Percentiles rank a stretch among this genome's conserved stretches.
Evolutionary conservation across 2,888 invertebrate genomes (phyloP).

Genomic region (Nasonia oneida): DNA sequence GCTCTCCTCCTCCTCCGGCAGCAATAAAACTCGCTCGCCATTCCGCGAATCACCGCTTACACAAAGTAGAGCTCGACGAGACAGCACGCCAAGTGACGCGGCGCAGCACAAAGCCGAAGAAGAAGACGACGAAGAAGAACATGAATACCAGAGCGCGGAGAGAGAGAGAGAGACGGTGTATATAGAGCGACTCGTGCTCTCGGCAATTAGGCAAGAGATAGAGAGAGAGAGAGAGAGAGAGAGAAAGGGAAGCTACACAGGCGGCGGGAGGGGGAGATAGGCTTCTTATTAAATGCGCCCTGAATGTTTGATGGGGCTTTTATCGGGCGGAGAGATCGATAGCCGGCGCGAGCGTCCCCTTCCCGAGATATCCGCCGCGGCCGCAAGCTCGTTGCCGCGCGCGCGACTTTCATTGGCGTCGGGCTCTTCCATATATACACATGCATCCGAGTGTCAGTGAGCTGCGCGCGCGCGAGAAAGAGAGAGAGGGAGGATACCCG

Average conservation of each 20-base stretch:
- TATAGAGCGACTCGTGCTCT: neutral
- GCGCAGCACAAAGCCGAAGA: neutral
- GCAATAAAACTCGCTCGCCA: conserved; percentile 9
- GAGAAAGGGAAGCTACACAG: neutral
- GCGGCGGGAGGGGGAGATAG: neutral
- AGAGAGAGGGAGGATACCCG: conserved; percentile 9
- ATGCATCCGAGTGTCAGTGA: neutral
- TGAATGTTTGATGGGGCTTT: conserved; percentile 63
- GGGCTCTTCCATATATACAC: neutral
- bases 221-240: neutral
- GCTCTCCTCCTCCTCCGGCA: neutral
- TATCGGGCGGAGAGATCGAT: conserved; percentile 61
- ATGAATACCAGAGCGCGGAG: conserved; percentile 1
- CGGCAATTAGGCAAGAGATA: neutral
- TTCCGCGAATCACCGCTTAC: conserved; percentile 14
- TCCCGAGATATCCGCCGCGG: conserved; percentile 24
- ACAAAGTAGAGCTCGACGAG: conserved; percentile 11
- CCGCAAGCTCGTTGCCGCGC: conserved; percentile 48
- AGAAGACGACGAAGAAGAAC: neutral
- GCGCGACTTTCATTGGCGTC: conserved; percentile 59
- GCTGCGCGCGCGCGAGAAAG: no score
- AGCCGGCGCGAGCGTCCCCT: conserved; percentile 21
- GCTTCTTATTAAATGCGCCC: conserved; percentile 62
- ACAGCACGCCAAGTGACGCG: conserved; percentile 19
- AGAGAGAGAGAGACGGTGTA: conserved; percentile 4